Conservation (phyloP, 53 echinoderm and acorn worm genomes). For the Holothuria scabra region DNA sequence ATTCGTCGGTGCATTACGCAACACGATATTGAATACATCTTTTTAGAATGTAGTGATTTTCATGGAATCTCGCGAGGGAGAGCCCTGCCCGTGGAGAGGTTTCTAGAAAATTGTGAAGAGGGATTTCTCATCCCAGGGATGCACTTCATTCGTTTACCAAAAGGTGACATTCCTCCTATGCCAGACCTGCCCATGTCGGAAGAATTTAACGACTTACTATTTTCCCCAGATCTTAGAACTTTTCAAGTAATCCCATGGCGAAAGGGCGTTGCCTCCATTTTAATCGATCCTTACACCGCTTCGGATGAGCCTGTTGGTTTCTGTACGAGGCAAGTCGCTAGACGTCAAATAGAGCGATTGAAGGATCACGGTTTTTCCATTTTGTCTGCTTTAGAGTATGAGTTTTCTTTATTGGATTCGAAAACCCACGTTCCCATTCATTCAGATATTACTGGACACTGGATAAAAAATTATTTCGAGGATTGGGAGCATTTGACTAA, state of each 20-base stretch:
- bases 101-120: neutral
- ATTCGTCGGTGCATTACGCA: neutral
- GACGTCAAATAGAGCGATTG: constrained; percentile 70
- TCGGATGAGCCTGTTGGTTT: neutral
- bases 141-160: constrained; percentile 14
- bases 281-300: constrained; percentile 11
- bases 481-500: constrained; percentile 44
- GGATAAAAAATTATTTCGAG: constrained; percentile 47
- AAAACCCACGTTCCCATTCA: constrained; percentile 65
- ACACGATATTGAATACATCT: constrained; percentile 1
- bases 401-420: constrained; percentile 74
- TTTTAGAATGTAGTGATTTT: constrained; percentile 12
- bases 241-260: constrained; percentile 14
- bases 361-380: constrained; percentile 69
- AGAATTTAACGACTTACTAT: neutral
- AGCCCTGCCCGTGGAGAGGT: neutral
- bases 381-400: constrained; percentile 85
- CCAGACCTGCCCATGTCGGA: neutral
- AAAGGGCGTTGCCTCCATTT: constrained; percentile 10
- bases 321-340: constrained; percentile 69
- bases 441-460: constrained; percentile 60
- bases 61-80: constrained; percentile 9
- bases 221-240: constrained; percentile 8
- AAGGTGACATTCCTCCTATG: constrained; percentile 7
- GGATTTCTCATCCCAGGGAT: neutral